These are phyloP conservation scores for Paramormyrops hopkinsi DNA, from an alignment of 2,797 vertebrate genomes.

Conservation along the genomic window DNA sequence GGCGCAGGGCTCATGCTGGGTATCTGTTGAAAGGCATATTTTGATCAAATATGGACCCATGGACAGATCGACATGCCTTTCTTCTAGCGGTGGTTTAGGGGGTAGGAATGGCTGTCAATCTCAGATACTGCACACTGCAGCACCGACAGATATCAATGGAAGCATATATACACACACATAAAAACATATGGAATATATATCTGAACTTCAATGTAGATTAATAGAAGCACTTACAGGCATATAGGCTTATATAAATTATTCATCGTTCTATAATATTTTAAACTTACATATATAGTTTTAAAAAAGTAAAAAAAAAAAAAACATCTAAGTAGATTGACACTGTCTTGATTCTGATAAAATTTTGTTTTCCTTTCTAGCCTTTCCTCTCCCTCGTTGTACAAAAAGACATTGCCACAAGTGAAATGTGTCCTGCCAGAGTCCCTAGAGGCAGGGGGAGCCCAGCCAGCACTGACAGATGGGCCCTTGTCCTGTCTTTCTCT, in stretches of 20 bases:
- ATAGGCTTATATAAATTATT: not conserved
- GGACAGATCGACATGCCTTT: not conserved
- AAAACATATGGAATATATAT: not conserved
- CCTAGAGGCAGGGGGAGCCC: not conserved
- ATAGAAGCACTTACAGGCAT: not conserved
- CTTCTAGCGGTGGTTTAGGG: not conserved
- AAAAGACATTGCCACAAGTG: constrained; percentile 21
- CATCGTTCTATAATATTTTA: not conserved
- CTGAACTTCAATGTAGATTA: not conserved
- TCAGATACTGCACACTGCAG: not conserved
- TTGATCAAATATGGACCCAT: not conserved
- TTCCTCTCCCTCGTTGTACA: not conserved
- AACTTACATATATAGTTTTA: not conserved
- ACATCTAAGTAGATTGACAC: not conserved
- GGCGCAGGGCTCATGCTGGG: not conserved
- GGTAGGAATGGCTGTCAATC: not conserved
- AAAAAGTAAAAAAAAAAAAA: not conserved
- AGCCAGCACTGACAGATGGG: constrained; percentile 19
- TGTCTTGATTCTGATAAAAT: not conserved
- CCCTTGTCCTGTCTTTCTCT: constrained; percentile 22
- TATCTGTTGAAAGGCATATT: not conserved
- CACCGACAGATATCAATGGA: not conserved
- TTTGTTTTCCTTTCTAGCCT: not conserved
- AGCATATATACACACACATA: not conserved
- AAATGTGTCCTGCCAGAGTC: not conserved